These are phyloP conservation scores for Polymixis flavicincta DNA, from an alignment of 2,888 invertebrate species.

Conservation along the genomic window DNA sequence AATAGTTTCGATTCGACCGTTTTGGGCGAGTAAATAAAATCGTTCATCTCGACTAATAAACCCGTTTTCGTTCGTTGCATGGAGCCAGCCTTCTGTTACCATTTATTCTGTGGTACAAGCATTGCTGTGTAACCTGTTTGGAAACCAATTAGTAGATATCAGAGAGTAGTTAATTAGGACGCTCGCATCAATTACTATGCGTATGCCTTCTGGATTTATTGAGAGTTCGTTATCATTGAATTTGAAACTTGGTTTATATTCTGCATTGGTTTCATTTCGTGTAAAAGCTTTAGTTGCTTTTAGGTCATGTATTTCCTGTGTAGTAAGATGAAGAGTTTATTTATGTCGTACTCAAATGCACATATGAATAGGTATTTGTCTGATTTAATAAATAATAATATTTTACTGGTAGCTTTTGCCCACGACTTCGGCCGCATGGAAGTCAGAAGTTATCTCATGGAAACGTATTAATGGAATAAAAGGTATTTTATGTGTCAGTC, in stretches of 20 bases:
- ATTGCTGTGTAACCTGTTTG: conserved; percentile 66
- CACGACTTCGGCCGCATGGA: no score
- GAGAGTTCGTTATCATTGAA: conserved; percentile 53
- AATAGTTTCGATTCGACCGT: no score
- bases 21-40: no score
- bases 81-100: conserved; percentile 12
- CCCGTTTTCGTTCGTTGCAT: background rate
- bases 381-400: background rate
- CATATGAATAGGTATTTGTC: background rate
- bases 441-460: no score
- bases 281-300: conserved; percentile 26
- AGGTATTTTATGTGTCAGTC: no score
- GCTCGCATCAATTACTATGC: conserved; percentile 67
- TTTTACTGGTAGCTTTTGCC: no score
- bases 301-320: conserved; percentile 34
- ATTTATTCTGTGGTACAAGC: conserved; percentile 15
- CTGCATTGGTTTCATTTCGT: conserved; percentile 23
- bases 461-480: no score
- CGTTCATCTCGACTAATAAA: no score
- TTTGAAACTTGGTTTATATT: conserved; percentile 46
- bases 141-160: conserved; percentile 75
- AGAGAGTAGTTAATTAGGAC: conserved; percentile 70
- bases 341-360: background rate
- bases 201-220: conserved; percentile 58
- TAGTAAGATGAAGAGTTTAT: background rate